Base-by-base conservation (phyloP, 2,888 invertebrate species). In the Vannuccia rotundouncinata region DNA sequence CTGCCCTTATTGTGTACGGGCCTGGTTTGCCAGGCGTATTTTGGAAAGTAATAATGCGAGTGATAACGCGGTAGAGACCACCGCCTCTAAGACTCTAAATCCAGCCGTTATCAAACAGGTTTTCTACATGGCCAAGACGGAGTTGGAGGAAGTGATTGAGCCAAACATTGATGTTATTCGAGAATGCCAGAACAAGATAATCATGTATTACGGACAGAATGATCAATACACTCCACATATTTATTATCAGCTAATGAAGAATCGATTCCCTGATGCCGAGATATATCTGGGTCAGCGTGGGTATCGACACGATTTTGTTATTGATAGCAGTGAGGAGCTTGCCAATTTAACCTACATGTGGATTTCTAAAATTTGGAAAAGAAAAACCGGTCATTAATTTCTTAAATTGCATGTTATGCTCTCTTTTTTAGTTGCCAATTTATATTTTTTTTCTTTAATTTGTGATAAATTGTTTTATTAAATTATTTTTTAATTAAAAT, bases 211-310 rank as follows among this genome's bases (percentile, higher is more conserved):
- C 87, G 93, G 93, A 10, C 88, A 89, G 1, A 90, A 86, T 0
- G 96, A 97, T 88, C 91, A 91, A 2, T 97, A 96, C 96, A 92
- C 92, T 78, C 95, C 95, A 0, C 84, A 91, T 0, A 87, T 89
- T 60, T 93, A 92, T 85, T 93, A 91, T 85, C 88, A 92, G 29
- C 91, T 92, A 82, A 87, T 95, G 81, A 90, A 90, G 82, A 84
- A 87, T 27, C 88, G 89, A 80, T 90, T 92, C 85, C 92, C 92
- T 0, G 87, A 90, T 80, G 88, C 91, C 2, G 90, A 92, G 80
- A 78, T 73, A 82, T 87, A 90, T 82, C 84, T 92, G 27, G 92
- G 92, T 85, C 88, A 89, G 27, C 87, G 90, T 75, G 90, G 90
- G 27, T 91, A 91, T 84, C 90, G 90, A 31, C 95, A 96, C 88